Conservation (phyloP, 2,797 vertebrate genomes). For the Gymnothorax javanicus region DNA sequence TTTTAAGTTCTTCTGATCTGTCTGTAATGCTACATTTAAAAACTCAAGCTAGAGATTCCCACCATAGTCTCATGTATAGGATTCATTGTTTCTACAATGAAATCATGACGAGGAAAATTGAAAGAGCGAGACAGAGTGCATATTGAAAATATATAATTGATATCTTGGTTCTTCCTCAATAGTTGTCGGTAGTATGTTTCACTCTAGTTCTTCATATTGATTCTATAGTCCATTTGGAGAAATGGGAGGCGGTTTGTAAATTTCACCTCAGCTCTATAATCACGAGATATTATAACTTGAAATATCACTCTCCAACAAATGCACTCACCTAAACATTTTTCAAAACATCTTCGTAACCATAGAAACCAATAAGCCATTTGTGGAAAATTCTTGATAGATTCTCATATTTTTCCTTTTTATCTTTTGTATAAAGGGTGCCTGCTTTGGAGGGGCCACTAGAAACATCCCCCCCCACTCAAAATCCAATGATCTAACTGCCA, state of each 20-base stretch:
- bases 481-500: not conserved
- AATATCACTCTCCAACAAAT: constrained; percentile 13
- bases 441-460: constrained; percentile 12
- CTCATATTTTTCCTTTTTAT: constrained; percentile 3
- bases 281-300: constrained; percentile 11
- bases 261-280: constrained; percentile 49
- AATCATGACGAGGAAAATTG: not conserved
- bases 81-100: not conserved
- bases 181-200: not conserved
- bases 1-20: not conserved
- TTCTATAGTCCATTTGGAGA: not conserved
- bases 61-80: not conserved
- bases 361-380: constrained; percentile 54
- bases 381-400: constrained; percentile 14
- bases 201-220: not conserved
- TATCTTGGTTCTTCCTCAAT: not conserved
- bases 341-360: constrained; percentile 51
- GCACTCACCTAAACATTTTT: constrained; percentile 40
- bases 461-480: not conserved
- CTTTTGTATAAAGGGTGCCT: not conserved
- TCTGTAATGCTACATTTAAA: not conserved
- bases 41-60: not conserved
- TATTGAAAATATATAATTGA: not conserved
- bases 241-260: constrained; percentile 36
- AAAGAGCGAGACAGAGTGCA: not conserved